Percentiles rank a stretch among this genome's conserved stretches.
phyloP scores from a whole-genome alignment of 2,888 invertebrate genomes.

The Acronicta aceris region DNA sequence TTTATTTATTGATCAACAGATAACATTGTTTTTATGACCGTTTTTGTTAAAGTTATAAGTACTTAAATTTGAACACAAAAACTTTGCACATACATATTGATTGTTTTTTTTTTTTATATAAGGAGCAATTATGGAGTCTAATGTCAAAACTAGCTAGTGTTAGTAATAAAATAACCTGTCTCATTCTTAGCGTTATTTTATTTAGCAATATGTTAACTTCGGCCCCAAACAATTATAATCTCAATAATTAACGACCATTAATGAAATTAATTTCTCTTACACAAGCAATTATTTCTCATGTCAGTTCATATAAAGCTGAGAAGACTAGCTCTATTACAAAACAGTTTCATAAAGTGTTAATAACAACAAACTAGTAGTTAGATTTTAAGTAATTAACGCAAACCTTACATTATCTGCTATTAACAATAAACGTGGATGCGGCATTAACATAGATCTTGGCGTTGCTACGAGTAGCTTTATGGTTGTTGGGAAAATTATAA shows the following conservation, averaged over 20 bases:
- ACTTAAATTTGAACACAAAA: no score
- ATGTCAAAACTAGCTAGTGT: no score
- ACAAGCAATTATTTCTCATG: constrained; percentile 45
- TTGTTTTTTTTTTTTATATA: no score
- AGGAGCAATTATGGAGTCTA: no score
- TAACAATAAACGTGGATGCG: constrained; percentile 70
- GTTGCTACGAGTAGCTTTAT: constrained; percentile 21
- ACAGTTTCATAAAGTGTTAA: constrained; percentile 72
- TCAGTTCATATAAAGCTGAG: constrained; percentile 29
- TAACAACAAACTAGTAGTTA: constrained; percentile 69
- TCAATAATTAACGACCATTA: constrained; percentile 53
- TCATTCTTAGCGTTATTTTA: constrained; percentile 17
- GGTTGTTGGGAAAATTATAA: constrained; percentile 22
- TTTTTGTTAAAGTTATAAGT: no score
- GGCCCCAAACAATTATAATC: constrained; percentile 43
- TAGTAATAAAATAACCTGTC: no score
- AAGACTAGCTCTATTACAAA: constrained; percentile 57
- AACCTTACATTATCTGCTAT: constrained; percentile 72
- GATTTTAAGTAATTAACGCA: constrained; percentile 71
- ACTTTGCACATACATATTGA: no score
- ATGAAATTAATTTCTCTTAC: constrained; percentile 51
- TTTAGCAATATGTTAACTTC: constrained; percentile 25
- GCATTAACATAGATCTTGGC: constrained; percentile 41
- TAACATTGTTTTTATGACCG: no score
- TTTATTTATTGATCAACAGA: no score